These are phyloP conservation scores for Papilio gigon DNA, from an alignment of 2,888 invertebrate species.

Conservation along the genomic window DNA sequence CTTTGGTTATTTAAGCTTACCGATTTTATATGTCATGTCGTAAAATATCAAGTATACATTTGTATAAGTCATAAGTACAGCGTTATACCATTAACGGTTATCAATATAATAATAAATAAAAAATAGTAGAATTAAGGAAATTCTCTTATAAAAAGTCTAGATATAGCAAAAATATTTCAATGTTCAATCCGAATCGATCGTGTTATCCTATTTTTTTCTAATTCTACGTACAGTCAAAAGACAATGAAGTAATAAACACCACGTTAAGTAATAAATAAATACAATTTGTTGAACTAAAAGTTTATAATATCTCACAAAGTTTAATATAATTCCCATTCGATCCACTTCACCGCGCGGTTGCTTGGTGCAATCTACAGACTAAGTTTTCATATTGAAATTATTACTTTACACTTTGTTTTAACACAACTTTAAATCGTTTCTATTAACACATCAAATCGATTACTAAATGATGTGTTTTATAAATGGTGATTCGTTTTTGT, in stretches of 20 bases:
- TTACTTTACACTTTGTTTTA: slow-evolving; percentile 28
- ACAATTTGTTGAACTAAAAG: slow-evolving; percentile 6
- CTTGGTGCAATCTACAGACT: slow-evolving; percentile 25
- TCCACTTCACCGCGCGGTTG: slow-evolving; percentile 32
- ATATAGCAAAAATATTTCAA: background rate
- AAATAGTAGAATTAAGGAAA: too few relatives aligned
- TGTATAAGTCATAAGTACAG: too few relatives aligned
- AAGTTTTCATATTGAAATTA: slow-evolving; percentile 39
- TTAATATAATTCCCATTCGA: slow-evolving; percentile 32
- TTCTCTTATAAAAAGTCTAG: background rate
- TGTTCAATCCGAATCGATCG: background rate
- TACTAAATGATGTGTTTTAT: slow-evolving; percentile 8
- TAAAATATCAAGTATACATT: too few relatives aligned
- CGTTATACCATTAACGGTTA: too few relatives aligned
- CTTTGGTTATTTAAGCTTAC: slow-evolving; percentile 20
- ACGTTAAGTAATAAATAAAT: slow-evolving; percentile 8
- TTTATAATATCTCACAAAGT: slow-evolving; percentile 12
- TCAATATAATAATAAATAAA: too few relatives aligned
- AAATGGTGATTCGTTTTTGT: slow-evolving; percentile 13
- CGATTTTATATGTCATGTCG: slow-evolving; percentile 1
- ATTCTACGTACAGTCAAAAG: too few relatives aligned
- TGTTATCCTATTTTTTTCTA: background rate
- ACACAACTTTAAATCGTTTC: slow-evolving; percentile 22
- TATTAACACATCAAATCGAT: slow-evolving; percentile 12
- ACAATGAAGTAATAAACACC: background rate